Percentiles rank a stretch among this genome's conserved stretches.
Evolutionary conservation across 2,113 vertebrate genomes (phyloP).

Genomic region (Arothron firmamentum): DNA sequence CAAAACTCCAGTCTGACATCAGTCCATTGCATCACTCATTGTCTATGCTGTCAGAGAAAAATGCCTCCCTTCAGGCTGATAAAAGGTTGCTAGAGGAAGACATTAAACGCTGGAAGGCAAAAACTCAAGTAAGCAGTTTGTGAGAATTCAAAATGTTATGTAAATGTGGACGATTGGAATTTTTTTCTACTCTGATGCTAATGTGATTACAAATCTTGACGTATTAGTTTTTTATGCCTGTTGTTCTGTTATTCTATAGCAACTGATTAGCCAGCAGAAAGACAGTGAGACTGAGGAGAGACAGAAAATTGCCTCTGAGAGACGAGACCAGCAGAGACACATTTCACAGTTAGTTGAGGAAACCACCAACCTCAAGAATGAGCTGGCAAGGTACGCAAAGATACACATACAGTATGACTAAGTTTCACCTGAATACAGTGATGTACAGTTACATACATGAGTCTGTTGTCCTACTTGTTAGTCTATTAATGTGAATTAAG

Average conservation of each 20-base stretch:
- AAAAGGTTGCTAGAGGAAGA: slow-evolving; percentile 94
- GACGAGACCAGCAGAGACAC: slow-evolving; percentile 85
- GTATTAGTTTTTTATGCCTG: neutral
- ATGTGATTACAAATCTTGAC: neutral
- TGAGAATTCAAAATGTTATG: neutral
- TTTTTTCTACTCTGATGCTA: neutral
- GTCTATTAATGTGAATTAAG: neutral
- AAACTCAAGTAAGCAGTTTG: slow-evolving; percentile 78
- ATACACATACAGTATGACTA: neutral
- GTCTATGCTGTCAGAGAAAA: slow-evolving; percentile 88
- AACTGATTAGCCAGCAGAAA: slow-evolving; percentile 90
- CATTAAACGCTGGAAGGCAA: slow-evolving; percentile 88
- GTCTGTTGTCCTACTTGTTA: too few relatives aligned
- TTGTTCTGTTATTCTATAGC: slow-evolving; percentile 67
- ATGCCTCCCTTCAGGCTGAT: slow-evolving; percentile 90
- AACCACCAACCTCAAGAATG: slow-evolving; percentile 85
- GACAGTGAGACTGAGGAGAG: slow-evolving; percentile 89
- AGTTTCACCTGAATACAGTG: too few relatives aligned
- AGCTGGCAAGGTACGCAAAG: slow-evolving; percentile 81
- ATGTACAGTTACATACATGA: too few relatives aligned
- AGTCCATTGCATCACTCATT: slow-evolving; percentile 89
- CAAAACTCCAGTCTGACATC: slow-evolving; percentile 89
- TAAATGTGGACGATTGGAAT: too few relatives aligned
- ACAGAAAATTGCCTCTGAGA: slow-evolving; percentile 84
- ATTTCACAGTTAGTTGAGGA: slow-evolving; percentile 90